Evolutionary conservation across 2,113 vertebrate species (phyloP).

Genomic region (Crotalus tigris): DNA sequence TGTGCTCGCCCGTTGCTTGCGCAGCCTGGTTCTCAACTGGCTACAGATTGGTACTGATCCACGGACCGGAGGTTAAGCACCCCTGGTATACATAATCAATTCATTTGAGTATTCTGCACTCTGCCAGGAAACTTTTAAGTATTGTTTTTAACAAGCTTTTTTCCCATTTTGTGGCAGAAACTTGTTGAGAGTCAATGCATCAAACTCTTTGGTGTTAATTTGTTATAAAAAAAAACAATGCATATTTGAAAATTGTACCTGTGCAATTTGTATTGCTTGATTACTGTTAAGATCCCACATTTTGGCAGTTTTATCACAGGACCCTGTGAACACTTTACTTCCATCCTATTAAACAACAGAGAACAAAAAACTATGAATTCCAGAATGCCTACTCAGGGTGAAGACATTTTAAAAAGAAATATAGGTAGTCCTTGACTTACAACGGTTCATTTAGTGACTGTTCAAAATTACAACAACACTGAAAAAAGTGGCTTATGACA

Average conservation of each 20-base stretch:
- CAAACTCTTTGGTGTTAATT: background rate
- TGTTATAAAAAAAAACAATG: background rate
- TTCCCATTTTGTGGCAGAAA: background rate
- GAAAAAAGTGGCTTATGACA: background rate
- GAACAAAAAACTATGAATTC: slow-evolving; percentile 6
- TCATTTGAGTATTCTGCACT: background rate
- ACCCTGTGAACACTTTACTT: slow-evolving; percentile 97
- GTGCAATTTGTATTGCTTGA: slow-evolving; percentile 96
- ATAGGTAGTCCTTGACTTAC: background rate
- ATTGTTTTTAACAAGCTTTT: background rate
- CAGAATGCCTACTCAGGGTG: too few species aligned
- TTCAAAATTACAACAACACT: background rate
- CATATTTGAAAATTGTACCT: slow-evolving; percentile 69
- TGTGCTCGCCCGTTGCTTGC: background rate
- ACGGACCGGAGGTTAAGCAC: background rate
- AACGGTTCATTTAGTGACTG: background rate
- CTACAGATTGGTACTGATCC: background rate
- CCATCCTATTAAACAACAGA: slow-evolving; percentile 80
- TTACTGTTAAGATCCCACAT: slow-evolving; percentile 99
- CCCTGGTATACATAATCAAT: background rate
- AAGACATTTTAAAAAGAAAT: background rate
- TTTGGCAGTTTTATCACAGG: slow-evolving; percentile 98
- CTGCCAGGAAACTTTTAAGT: background rate
- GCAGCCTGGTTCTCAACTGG: background rate
- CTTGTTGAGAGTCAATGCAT: background rate